These are phyloP conservation scores for Achroia grisella DNA, from an alignment of 1,140 invertebrate species.

Conservation along the genomic window DNA sequence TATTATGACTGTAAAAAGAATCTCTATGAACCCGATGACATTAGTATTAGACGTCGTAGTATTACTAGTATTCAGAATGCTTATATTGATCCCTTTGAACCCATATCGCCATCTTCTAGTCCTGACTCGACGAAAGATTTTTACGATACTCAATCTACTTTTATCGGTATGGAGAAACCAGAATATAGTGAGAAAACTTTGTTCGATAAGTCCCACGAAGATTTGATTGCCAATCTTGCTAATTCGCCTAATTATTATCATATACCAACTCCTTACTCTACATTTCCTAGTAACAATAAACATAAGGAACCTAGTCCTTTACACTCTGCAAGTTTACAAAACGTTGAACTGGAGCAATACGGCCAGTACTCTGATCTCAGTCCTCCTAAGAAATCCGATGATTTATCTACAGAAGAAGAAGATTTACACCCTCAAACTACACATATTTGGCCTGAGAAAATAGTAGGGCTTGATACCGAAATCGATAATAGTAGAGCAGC, in stretches of 20 bases:
- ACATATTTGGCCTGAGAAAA: constrained; percentile 76
- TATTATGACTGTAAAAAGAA: constrained; percentile 70
- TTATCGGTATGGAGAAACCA: constrained; percentile 57
- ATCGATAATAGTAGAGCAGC: constrained; percentile 60
- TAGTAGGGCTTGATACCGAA: constrained; percentile 72
- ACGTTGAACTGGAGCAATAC: constrained; percentile 79
- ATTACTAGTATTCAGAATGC: constrained; percentile 50
- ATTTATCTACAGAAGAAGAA: constrained; percentile 61
- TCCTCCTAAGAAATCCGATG: constrained; percentile 53
- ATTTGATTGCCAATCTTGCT: constrained; percentile 74
- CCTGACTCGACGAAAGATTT: constrained; percentile 79
- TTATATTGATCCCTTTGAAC: constrained; percentile 63
- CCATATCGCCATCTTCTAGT: constrained; percentile 76
- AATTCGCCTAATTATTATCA: constrained; percentile 77
- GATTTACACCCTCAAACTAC: constrained; percentile 55
- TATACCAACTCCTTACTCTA: constrained; percentile 77
- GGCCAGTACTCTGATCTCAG: constrained; percentile 60
- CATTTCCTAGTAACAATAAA: constrained; percentile 75
- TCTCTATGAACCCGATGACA: constrained; percentile 56
- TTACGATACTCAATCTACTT: constrained; percentile 73
- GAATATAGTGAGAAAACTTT: constrained; percentile 61
- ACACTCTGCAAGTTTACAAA: constrained; percentile 78
- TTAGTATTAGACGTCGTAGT: constrained; percentile 44
- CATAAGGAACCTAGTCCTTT: constrained; percentile 76
- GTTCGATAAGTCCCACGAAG: constrained; percentile 74